These are phyloP conservation scores for Ondatra zibethicus DNA, from an alignment of 2,113 vertebrate species.

Conservation along the genomic window DNA sequence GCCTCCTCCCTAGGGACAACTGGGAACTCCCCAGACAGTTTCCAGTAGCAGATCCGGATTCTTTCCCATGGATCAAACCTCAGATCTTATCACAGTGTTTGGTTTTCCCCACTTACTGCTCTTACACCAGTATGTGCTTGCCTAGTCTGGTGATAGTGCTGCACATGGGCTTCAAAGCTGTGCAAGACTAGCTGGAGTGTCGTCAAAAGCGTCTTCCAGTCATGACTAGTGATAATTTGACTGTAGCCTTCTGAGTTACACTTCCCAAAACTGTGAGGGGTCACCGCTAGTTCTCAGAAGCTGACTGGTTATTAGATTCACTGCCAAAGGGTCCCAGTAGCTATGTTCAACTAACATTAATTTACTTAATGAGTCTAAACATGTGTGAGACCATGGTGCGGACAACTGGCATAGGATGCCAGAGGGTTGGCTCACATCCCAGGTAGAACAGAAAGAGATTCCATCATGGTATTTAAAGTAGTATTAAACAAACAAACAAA, in stretches of 20 bases:
- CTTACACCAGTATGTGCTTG: background rate
- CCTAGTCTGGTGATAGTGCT: background rate
- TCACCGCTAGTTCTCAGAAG: background rate
- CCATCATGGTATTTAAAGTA: background rate
- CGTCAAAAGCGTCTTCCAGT: background rate
- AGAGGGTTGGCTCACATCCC: background rate
- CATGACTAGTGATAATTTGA: background rate
- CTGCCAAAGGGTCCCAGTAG: background rate
- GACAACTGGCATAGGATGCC: background rate
- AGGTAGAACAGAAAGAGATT: background rate
- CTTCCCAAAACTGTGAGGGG: background rate
- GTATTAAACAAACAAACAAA: background rate
- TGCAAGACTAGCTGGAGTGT: background rate
- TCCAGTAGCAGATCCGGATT: background rate
- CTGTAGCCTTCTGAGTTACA: background rate
- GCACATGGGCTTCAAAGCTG: background rate
- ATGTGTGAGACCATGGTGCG: background rate
- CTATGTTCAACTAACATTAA: background rate
- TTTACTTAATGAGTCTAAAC: background rate
- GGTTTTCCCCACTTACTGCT: too few relatives aligned
- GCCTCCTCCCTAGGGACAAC: background rate
- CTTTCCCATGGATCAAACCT: background rate
- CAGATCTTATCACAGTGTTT: background rate
- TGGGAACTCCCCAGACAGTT: background rate
- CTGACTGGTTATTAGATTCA: background rate